phyloP scores from a whole-genome alignment of 2,888 invertebrate species.

The Polyommatus icarus region DNA sequence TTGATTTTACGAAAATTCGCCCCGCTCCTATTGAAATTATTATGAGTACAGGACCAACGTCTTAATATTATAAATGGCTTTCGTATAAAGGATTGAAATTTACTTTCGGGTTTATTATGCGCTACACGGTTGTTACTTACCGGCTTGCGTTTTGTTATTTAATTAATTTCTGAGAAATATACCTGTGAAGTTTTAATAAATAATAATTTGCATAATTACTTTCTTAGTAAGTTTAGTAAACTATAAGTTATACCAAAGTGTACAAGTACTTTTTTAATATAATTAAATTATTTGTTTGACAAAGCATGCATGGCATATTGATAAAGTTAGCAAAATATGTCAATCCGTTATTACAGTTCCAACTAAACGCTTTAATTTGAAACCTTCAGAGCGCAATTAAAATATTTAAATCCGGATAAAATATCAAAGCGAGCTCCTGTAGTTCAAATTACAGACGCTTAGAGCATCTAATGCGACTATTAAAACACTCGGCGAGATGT shows the following conservation, averaged over 20 bases:
- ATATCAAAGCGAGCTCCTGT: constrained; percentile 33
- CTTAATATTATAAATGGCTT: constrained; percentile 29
- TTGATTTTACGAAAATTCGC: constrained; percentile 73
- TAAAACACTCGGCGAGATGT: constrained; percentile 73
- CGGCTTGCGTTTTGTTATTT: constrained; percentile 1
- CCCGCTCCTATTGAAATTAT: constrained; percentile 70
- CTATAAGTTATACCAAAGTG: too few relatives aligned
- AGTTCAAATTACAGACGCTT: constrained; percentile 52
- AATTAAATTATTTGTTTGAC: not conserved
- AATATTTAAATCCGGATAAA: constrained; percentile 20
- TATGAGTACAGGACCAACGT: constrained; percentile 60
- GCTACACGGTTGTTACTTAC: constrained; percentile 24
- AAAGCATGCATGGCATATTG: too few relatives aligned
- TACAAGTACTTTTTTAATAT: too few relatives aligned
- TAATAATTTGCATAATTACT: too few relatives aligned
- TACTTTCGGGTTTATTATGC: constrained; percentile 45
- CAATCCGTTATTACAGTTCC: not conserved
- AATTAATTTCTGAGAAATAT: not conserved
- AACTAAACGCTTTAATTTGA: not conserved
- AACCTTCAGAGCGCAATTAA: constrained; percentile 1
- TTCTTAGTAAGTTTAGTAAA: too few relatives aligned
- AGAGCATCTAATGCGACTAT: constrained; percentile 73
- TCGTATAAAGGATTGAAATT: constrained; percentile 37
- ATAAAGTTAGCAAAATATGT: not conserved
- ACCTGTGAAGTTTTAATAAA: too few relatives aligned